Evolutionary conservation across 2,888 invertebrate genomes (phyloP).

Genomic region (Thysanoteuthis rhombus): DNA sequence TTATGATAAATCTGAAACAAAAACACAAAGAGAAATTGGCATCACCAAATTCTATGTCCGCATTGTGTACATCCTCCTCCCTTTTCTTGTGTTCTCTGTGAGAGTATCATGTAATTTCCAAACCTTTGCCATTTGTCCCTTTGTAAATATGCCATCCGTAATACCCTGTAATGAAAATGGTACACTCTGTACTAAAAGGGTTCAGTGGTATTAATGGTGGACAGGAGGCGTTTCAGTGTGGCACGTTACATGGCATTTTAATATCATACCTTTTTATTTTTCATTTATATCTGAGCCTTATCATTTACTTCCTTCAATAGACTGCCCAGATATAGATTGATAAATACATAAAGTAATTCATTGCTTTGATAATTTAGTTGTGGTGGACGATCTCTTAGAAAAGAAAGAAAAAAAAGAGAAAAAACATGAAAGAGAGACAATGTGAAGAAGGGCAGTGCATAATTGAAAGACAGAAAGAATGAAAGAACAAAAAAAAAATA

Average conservation of each 20-base stretch:
- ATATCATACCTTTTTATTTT: background rate
- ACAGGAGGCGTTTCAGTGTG: background rate
- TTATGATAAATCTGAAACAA: background rate
- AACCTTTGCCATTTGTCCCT: background rate
- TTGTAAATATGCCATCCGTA: background rate
- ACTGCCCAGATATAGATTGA: background rate
- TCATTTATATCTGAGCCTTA: background rate
- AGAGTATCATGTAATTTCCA: background rate
- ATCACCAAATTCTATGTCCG: background rate
- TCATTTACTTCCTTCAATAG: background rate
- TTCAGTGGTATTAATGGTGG: background rate
- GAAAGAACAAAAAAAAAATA: background rate
- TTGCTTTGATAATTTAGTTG: background rate
- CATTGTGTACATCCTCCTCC: background rate
- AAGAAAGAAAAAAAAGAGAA: background rate
- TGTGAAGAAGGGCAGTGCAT: too few species aligned
- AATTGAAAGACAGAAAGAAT: background rate
- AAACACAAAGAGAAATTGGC: background rate
- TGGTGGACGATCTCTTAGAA: background rate
- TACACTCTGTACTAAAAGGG: background rate
- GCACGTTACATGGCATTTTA: background rate
- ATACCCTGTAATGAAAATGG: background rate
- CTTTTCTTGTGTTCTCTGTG: background rate
- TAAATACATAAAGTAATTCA: conserved; percentile 12
- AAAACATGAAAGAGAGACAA: too few species aligned